Evolutionary conservation across 1,140 invertebrate genomes (phyloP), one percentile per base, ranked within the genome.

Genomic region (Cydia amplana): DNA sequence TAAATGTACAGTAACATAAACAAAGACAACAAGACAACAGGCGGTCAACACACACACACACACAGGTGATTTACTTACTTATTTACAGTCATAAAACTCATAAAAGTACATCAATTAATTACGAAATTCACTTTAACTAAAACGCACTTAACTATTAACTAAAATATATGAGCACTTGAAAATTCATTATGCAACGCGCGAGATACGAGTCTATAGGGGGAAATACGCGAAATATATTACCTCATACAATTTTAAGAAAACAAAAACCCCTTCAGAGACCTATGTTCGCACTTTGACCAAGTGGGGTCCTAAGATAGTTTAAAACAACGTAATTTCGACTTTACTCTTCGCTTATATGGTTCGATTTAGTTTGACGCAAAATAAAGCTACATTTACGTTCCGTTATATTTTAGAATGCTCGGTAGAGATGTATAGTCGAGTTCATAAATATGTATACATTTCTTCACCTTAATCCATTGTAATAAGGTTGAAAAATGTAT

Each of bases 171-270:
- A 10, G 23, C 12, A 6, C 23, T 23, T 65, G 12, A 65, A 14
- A 65, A 32, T 65, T 32, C 25, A 65, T 65, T 4, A 65, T 65
- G 25, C 25, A 65, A 25, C 63, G 20, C 25, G 25, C 12, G 36
- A 46, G n/a, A 46, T 43, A 72, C 20, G 78, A 79, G 81, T 83
- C 84, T 87, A 83, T 70, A 82, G 85, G 82, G 84, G 76, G 80
- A 81, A 82, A 81, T 86, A 80, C 85, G 79, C 77, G 78, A 60
- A 81, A 85, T 85, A 82, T 87, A 85, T 85, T 82, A 77, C 80
- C 75, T 76, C 75, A 76, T 81, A 76, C 82, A 79, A 87, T 84
- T 84, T 87, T 78, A 81, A 72, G 80, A 78, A 80, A 83, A 84
- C 83, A 85, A 81, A 79, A 82, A 82, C 74, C 32, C 32, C 32